Conservation (phyloP, 2,888 invertebrate species). For the Cephus spinipes region DNA sequence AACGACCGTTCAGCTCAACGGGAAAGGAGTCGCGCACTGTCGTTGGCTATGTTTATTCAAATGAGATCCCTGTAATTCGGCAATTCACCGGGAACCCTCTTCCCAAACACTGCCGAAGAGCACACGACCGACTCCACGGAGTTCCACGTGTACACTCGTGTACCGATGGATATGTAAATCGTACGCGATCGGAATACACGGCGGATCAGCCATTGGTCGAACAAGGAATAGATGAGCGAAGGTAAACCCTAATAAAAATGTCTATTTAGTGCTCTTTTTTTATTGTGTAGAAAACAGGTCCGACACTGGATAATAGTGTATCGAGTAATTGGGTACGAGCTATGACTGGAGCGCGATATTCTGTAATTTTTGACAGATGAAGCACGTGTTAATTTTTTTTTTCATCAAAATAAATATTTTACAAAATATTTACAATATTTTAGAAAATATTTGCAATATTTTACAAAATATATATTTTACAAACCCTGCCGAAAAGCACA, state of each 20-base stretch:
- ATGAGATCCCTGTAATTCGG: conserved; percentile 51
- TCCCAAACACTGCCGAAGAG: conserved; percentile 1
- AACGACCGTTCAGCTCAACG: conserved; percentile 8
- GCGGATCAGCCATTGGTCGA: background rate
- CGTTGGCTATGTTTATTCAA: conserved; percentile 50
- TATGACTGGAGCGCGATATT: background rate
- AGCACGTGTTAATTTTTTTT: background rate
- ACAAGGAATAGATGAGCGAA: background rate
- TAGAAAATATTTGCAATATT: no score
- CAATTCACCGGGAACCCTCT: conserved; percentile 39
- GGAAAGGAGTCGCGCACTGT: conserved; percentile 36
- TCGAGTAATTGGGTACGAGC: background rate
- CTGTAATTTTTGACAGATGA: background rate
- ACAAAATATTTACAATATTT: no score
- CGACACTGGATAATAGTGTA: background rate
- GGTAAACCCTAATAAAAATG: background rate
- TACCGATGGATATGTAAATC: conserved; percentile 21
- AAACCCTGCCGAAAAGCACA: background rate
- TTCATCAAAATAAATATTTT: background rate
- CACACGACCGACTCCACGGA: conserved; percentile 2
- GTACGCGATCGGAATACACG: conserved; percentile 19
- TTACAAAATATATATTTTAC: background rate
- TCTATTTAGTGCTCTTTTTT: background rate
- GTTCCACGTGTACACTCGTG: conserved; percentile 17
- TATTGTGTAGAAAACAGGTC: background rate